A percentile compares a stretch with the other conserved stretches of the same genome.
Evolutionary conservation across 92 coral and sea anemone species (phyloP).

Genomic region (Ricordea florida): DNA sequence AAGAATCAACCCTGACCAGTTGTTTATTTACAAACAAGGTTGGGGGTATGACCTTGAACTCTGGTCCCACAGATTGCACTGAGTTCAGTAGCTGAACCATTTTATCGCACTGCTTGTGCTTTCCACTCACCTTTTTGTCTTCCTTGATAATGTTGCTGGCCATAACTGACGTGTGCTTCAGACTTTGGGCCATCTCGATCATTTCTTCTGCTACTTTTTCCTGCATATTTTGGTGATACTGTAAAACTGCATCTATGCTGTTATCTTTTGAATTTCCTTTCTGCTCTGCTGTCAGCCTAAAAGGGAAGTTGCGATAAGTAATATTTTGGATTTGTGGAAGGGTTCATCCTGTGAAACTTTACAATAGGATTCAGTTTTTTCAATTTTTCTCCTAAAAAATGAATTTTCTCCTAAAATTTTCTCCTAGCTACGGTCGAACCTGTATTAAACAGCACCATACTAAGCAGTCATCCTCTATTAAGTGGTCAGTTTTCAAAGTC

Average conservation of each 20-base stretch:
- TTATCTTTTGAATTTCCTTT: constrained; percentile 58
- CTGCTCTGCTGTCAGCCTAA: constrained; percentile 43
- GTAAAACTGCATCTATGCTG: constrained; percentile 86
- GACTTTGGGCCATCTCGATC: constrained; percentile 95
- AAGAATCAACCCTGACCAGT: too few species aligned
- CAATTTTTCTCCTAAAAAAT: too few species aligned
- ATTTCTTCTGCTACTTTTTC: constrained; percentile 98
- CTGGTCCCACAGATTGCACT: background rate
- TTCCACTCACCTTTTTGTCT: constrained; percentile 79
- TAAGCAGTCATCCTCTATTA: too few species aligned
- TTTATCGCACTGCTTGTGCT: constrained; percentile 28
- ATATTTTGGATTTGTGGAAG: background rate
- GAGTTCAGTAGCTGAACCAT: constrained; percentile 12
- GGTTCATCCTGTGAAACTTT: background rate
- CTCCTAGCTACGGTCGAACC: too few species aligned
- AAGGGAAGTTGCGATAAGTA: background rate
- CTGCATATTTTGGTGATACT: constrained; percentile 96
- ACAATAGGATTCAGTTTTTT: background rate
- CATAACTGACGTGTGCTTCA: constrained; percentile 90
- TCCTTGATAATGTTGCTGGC: constrained; percentile 88
- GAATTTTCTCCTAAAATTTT: too few species aligned
- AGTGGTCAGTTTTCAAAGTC: too few species aligned
- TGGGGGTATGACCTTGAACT: constrained; percentile 12
- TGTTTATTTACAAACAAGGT: too few species aligned
- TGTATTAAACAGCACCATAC: too few species aligned